Evolutionary conservation across 2,797 vertebrate species (phyloP).

Genomic region (Chiroxiphia lanceolata): DNA sequence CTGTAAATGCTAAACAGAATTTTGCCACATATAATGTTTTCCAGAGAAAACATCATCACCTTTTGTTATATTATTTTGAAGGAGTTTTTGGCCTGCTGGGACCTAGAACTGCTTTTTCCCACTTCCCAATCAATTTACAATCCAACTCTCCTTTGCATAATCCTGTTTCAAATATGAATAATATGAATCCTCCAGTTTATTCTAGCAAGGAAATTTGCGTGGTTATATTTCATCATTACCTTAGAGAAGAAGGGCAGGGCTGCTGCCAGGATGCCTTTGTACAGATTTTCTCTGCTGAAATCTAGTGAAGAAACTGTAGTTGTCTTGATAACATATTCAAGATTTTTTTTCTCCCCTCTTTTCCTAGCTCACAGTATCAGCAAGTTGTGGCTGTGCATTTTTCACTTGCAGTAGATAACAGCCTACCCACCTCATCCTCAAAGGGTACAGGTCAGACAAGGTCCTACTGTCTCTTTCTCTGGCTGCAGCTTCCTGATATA

Average conservation of each 20-base stretch:
- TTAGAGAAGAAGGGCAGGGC: neutral
- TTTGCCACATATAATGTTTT: conserved; percentile 14
- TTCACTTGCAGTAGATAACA: neutral
- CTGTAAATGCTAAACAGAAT: conserved; percentile 36
- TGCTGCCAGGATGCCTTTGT: conserved; percentile 1
- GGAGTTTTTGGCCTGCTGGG: conserved; percentile 9
- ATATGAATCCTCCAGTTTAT: conserved; percentile 15
- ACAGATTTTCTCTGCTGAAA: conserved; percentile 19
- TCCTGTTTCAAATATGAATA: conserved; percentile 29
- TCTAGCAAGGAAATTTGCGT: conserved; percentile 4
- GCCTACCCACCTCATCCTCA: neutral
- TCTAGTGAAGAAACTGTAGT: conserved; percentile 1
- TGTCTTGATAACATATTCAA: neutral
- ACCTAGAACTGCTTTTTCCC: conserved; percentile 13
- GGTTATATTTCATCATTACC: conserved; percentile 25
- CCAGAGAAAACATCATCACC: conserved; percentile 16
- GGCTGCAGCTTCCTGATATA: neutral
- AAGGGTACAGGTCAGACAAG: neutral
- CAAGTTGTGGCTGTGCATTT: neutral
- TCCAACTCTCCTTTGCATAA: conserved; percentile 36
- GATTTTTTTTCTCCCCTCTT: fast-evolving
- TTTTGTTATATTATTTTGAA: conserved; percentile 28
- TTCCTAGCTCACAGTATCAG: neutral
- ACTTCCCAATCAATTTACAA: neutral
- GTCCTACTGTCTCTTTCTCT: neutral